phyloP scores from a whole-genome alignment of 2,113 vertebrate species.

The Camarhynchus parvulus region DNA sequence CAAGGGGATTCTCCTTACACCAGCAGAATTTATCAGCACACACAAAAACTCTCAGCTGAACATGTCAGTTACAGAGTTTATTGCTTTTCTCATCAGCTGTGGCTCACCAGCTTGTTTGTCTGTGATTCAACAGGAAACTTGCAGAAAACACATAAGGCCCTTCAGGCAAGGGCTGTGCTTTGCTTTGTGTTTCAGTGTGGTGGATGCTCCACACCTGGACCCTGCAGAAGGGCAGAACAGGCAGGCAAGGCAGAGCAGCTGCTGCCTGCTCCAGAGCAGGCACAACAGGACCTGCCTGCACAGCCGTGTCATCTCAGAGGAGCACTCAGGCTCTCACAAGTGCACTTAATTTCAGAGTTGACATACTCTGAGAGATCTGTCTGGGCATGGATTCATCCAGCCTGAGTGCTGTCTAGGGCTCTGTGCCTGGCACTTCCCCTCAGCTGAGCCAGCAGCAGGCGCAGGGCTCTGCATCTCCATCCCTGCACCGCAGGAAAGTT shows the following conservation, averaged over 20 bases:
- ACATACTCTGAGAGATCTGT: background rate
- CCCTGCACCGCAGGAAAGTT: accelerated
- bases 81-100: background rate
- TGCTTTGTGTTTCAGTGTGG: background rate
- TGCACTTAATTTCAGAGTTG: constrained; percentile 48
- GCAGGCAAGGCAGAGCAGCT: background rate
- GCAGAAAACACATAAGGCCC: background rate
- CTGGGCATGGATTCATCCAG: constrained; percentile 41
- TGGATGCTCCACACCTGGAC: background rate
- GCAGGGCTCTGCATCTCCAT: background rate
- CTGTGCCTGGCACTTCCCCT: background rate
- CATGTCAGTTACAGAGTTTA: background rate
- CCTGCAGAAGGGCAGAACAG: background rate
- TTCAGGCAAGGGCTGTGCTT: background rate
- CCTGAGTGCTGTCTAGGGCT: background rate
- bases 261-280: background rate
- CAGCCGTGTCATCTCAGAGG: background rate
- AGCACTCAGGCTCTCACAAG: constrained; percentile 39
- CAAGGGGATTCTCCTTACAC: background rate
- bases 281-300: background rate
- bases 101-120: background rate
- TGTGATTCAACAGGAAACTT: background rate
- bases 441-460: background rate
- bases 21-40: background rate
- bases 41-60: background rate